These are phyloP conservation scores for Aurelia sp. DNA, from an alignment of 30 jellyfish, hydroid and myxozoan genomes.

Conservation along the genomic window DNA sequence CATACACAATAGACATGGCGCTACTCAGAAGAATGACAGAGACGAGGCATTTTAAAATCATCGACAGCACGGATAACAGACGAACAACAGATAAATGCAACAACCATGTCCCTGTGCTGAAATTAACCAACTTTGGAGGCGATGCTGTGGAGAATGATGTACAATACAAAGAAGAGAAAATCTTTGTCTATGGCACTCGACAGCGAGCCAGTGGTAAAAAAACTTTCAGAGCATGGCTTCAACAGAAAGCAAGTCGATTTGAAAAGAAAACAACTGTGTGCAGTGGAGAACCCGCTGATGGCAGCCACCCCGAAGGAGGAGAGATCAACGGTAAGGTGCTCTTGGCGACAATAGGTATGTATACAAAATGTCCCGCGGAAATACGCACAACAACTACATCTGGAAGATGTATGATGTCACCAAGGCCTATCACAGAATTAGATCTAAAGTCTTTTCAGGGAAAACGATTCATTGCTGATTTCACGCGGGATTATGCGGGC, in stretches of 20 bases:
- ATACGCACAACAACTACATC: not conserved
- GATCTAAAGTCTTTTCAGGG: not conserved
- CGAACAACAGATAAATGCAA: not conserved
- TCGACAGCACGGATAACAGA: slow-evolving; percentile 20
- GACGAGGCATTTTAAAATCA: slow-evolving; percentile 9
- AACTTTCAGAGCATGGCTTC: not conserved
- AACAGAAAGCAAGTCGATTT: not conserved
- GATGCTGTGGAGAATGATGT: slow-evolving; percentile 40
- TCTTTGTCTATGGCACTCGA: slow-evolving; percentile 2
- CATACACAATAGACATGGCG: not conserved
- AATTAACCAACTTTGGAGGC: not conserved
- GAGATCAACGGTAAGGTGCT: not conserved
- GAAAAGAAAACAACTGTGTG: not conserved
- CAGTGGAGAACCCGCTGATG: slow-evolving; percentile 27
- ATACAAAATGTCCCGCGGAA: not conserved
- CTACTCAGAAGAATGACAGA: not conserved
- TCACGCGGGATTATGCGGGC: not conserved
- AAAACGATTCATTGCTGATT: not conserved
- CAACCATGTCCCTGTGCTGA: slow-evolving; percentile 3
- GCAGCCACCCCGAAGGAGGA: slow-evolving; percentile 21
- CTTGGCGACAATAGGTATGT: not conserved
- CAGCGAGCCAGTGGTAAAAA: not conserved
- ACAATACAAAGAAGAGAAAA: not conserved
- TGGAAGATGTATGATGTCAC: slow-evolving; percentile 14
- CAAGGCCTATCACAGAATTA: slow-evolving; percentile 3